phyloP scores from a whole-genome alignment of 2,888 invertebrate genomes.

The Dryadula phaetusa region DNA sequence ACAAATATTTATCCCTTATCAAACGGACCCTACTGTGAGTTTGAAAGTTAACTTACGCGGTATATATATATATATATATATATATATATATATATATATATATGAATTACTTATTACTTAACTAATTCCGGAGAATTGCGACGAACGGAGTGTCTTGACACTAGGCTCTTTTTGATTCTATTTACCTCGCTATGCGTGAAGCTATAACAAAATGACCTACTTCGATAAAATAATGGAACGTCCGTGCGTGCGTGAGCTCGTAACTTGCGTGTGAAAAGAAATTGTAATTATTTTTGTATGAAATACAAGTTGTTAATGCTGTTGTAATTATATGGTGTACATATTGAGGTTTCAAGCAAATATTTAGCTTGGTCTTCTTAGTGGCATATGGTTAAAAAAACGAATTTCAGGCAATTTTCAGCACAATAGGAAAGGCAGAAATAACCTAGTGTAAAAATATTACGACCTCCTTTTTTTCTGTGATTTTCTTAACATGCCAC shows the following conservation, averaged over 20 bases:
- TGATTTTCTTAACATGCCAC: too few relatives aligned
- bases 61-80: too few relatives aligned
- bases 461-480: too few relatives aligned
- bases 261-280: background rate
- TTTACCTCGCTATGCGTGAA: background rate
- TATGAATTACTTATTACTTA: too few relatives aligned
- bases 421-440: too few relatives aligned
- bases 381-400: background rate
- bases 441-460: too few relatives aligned
- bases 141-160: background rate
- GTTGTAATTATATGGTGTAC: background rate
- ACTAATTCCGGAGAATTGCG: too few relatives aligned
- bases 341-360: conserved; percentile 3
- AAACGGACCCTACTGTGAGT: conserved; percentile 7
- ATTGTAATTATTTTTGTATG: conserved; percentile 4
- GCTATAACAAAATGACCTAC: background rate
- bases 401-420: too few relatives aligned
- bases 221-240: background rate
- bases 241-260: background rate
- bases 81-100: too few relatives aligned
- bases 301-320: background rate
- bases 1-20: conserved; percentile 13
- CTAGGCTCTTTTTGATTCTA: background rate
- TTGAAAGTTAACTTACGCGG: background rate
- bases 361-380: background rate